These are phyloP conservation scores for Petrocephalus zakoni DNA, from an alignment of 2,113 vertebrate genomes.

Conservation along the genomic window DNA sequence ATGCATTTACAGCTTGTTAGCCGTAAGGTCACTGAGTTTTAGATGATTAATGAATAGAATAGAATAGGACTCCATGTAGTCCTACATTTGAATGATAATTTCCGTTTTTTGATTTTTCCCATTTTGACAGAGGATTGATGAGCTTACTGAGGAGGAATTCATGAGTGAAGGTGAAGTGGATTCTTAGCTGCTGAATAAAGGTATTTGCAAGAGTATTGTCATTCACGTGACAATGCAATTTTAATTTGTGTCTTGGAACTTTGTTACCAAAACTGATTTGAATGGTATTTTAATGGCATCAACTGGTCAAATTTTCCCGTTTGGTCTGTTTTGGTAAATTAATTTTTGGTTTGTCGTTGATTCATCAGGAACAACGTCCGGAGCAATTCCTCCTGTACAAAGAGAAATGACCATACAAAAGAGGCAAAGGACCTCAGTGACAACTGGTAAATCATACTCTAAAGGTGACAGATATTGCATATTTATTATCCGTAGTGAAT, in stretches of 20 bases:
- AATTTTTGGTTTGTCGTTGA: neutral
- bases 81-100: neutral
- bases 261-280: neutral
- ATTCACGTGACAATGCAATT: neutral
- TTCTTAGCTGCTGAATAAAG: neutral
- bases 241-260: neutral
- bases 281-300: neutral
- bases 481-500: neutral
- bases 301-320: neutral
- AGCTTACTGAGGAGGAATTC: constrained; percentile 11
- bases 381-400: neutral
- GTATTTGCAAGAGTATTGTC: neutral
- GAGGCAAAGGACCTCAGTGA: neutral
- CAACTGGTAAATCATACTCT: neutral
- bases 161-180: neutral
- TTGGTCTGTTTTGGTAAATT: neutral
- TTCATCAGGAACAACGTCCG: neutral
- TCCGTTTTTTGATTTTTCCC: neutral
- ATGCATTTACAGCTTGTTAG: neutral
- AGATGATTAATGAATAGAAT: neutral
- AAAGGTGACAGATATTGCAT: neutral
- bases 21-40: neutral
- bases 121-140: constrained; percentile 28
- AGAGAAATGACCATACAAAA: neutral
- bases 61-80: neutral